Base-by-base conservation (phyloP, 2,797 vertebrate species). In the Ceryle rudis region DNA sequence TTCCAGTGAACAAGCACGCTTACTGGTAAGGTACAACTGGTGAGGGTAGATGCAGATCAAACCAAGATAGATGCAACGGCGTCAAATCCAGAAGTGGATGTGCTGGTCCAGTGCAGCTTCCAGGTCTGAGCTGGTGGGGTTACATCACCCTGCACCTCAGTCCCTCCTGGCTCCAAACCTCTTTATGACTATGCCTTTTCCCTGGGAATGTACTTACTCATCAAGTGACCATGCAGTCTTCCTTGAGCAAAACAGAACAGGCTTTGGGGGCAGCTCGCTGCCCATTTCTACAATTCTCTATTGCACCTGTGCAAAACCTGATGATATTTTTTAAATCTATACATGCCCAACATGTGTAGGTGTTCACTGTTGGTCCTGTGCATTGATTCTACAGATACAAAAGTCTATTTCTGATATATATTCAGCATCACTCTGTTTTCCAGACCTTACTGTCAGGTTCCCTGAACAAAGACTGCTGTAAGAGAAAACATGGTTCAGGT, bases 151-250 rank as follows among this genome's bases (percentile, higher is more conserved):
- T 49, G 9, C 2, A 3, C 60, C 22, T 82, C 67, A 16, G 49
- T 26, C 39, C 25, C 15, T 85, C 22, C 35, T 52, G 35, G 17
- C 25, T 80, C 44, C 79, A 96, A 52, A 73, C 11, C 31, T 31
- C 51, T 73, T 58, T 66, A 66, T 41, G 62, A 81, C 49, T 23
- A 31, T 1, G 3, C 6, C 12, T 80, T 86, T 77, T 77, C 16
- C 28, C 58, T 83, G n/a, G 14, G 49, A 90, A 67, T 42, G 4
- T 69, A 26, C 33, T 78, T 71, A 13, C 49, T 86, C 42, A 41
- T 10, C 51, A 65, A 23, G 6, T 25, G 42, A 18, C 37, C 7
- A 16, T 0, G 0, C 15, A 9, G 14, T 22, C n/a, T 74, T 54
- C 60, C 52, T 39, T 23, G 31, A 47, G 22, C 41, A 47, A 84